Evolutionary conservation across 2,888 invertebrate species (phyloP), one percentile per base, ranked within the genome.

Genomic region (Polydrusus tereticollis): DNA sequence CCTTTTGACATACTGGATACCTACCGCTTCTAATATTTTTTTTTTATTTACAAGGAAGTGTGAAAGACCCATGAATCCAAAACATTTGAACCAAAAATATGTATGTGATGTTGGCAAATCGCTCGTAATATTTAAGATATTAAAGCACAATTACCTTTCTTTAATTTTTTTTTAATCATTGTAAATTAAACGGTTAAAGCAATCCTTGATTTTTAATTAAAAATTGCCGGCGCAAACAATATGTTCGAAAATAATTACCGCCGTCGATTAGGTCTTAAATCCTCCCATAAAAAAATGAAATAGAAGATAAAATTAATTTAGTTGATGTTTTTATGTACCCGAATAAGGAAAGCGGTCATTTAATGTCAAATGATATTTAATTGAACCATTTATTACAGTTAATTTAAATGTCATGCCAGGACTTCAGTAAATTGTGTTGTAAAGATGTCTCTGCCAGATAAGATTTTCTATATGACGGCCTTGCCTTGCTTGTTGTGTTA

Each of bases 381-480:
- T 71, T 71, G 71, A 71, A 71, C 60, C 71, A 71, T 71, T 71
- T 71, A 71, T 71, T 62, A 66, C 23, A 38, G 59, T 65, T 71
- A 71, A 71, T 71, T 71, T 71, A 71, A 71, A 71, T 60, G 65
- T 66, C 71, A 58, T 65, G 59, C 47, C 58, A 36, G 10, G 47
- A 41, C 55, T 69, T 63, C 26, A 43, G 58, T 70, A 70, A 70
- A 70, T 64, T 70, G 69, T 70, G 69, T 70, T 70, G 64, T 70
- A 70, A 70, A 70, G 69, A 70, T 70, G 69, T 70, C 64, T 16
- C 58, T 36, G 47, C 21, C 16, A 58, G 64, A 70, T 63, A 70
- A 52, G 41, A n/a, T 18, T 18, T 23, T 58, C 68, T 47, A 41
- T 60, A 68, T 68, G 68, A 68, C 60, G 68, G 50, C 68, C 59